Conservation (phyloP, 2,888 invertebrate species). For the Byasa hedistus region DNA sequence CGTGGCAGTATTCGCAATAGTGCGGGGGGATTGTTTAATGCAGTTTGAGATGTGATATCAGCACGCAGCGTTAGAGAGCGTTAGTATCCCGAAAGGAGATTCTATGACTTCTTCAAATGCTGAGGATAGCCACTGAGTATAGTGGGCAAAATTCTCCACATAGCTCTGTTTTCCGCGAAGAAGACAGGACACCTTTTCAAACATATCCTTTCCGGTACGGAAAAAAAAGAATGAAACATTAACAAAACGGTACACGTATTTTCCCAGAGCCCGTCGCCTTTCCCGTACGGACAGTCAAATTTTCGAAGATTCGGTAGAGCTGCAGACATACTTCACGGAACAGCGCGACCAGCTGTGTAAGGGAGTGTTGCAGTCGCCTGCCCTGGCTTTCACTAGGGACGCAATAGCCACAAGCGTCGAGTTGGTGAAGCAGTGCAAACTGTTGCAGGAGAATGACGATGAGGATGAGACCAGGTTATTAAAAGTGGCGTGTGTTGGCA, state of each 20-base stretch:
- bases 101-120: no score
- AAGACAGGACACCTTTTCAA: no score
- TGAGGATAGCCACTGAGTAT: no score
- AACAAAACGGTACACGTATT: neutral
- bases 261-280: conserved; percentile 86
- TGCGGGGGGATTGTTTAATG: no score
- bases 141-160: no score
- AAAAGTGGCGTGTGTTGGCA: neutral
- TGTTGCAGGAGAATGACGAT: conserved; percentile 87
- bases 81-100: no score
- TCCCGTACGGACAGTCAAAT: conserved; percentile 96
- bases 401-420: conserved; percentile 89
- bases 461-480: conserved; percentile 83
- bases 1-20: no score
- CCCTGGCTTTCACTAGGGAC: conserved; percentile 88
- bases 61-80: no score
- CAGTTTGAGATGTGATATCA: no score
- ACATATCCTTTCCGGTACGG: no score
- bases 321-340: conserved; percentile 94
- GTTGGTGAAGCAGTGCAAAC: conserved; percentile 86
- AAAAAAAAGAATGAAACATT: no score
- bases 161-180: no score
- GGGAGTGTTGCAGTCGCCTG: conserved; percentile 90
- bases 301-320: conserved; percentile 96
- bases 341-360: conserved; percentile 87